Base-by-base conservation (phyloP, 2,113 vertebrate species). In the Chiloscyllium plagiosum region DNA sequence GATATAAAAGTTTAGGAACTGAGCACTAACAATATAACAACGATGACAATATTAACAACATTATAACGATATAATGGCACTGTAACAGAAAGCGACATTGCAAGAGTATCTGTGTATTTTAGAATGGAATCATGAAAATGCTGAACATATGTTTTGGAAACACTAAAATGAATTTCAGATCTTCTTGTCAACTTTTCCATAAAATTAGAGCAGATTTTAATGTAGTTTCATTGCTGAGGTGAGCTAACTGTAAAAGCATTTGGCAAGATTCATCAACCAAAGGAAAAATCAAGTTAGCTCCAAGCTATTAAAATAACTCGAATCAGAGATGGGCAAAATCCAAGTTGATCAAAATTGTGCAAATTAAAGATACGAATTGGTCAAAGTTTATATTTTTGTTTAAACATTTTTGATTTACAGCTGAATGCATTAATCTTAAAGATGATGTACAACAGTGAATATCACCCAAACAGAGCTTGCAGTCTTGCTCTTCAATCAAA, bases 181-280 rank as follows among this genome's bases (percentile, higher is more conserved):
- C 61, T 61, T 90, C 50, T 4, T 90, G 87, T 90, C 42, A 47
- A 50, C 47, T 52, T 87, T 87, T 47, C 85, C 47, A 52, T 52
- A 52, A 90, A 90, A 90, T 33, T 17, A n/a, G n/a, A 42, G 68
- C 65, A 94, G 8, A 37, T 66, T n/a, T 68, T 93, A 42, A 42
- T 93, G 90, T 10, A 42, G 29, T 94, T 94, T 94, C n/a, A 37
- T 94, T 68, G 13, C 61, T 69, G 90, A 94, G 61, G 61, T 94
- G 90, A 94, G n/a, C 61, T 68, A 42, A 61, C 65, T 69, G 42
- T 68, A 37, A 68, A 69, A 94, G 33, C 12, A 94, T 37, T n/a
- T 42, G 61, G n/a, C 33, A 24, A 68, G 61, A 94, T 47, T 94
- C 24, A 37, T n/a, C 26, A 33, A 56, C 12, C 42, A 29, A 33